phyloP scores from a whole-genome alignment of 1,140 invertebrate genomes.

The Drosophila albomicans region DNA sequence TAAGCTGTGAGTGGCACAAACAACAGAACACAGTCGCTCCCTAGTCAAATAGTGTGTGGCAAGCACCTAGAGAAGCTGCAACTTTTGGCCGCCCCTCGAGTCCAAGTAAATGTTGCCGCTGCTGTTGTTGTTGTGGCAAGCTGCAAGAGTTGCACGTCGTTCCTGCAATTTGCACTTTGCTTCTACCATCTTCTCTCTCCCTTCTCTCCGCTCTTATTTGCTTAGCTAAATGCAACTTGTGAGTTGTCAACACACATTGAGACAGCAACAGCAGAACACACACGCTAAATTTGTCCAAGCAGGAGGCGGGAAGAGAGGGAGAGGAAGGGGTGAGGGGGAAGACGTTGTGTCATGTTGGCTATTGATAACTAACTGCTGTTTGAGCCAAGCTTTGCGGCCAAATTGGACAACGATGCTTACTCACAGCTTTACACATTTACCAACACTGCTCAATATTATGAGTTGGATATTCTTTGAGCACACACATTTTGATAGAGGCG shows the following conservation, averaged over 20 bases:
- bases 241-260: conserved; percentile 74
- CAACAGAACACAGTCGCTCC: conserved; percentile 37
- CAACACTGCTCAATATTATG: no score
- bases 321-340: background rate
- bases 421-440: no score
- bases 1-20: conserved; percentile 80
- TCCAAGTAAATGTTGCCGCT: conserved; percentile 6
- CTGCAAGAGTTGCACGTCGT: conserved; percentile 3
- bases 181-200: background rate
- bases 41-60: conserved; percentile 16
- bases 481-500: no score
- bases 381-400: conserved; percentile 36
- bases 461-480: no score
- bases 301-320: background rate
- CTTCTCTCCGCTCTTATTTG: conserved; percentile 64
- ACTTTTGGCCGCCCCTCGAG: background rate
- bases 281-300: background rate
- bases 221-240: conserved; percentile 81
- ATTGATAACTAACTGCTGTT: conserved; percentile 59
- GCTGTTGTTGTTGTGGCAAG: background rate
- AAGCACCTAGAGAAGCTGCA: conserved; percentile 16
- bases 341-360: background rate
- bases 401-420: conserved; percentile 37
- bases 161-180: conserved; percentile 62
- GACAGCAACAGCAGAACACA: conserved; percentile 24